Evolutionary conservation across 2,113 vertebrate species (phyloP).

Genomic region (Cinclus mexicanus): DNA sequence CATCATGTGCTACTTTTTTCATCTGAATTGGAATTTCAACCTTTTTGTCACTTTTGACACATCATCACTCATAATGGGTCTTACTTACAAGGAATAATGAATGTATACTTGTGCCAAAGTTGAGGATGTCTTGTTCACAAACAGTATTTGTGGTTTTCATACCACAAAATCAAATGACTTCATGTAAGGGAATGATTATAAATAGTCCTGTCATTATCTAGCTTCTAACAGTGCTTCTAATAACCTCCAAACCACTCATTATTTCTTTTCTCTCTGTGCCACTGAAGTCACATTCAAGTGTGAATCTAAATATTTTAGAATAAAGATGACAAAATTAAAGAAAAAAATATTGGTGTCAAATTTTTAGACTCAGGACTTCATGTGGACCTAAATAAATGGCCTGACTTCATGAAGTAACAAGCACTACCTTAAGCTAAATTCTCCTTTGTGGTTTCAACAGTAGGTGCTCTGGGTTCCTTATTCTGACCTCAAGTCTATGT

Average conservation of each 20-base stretch:
- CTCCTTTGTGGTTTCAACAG: background rate
- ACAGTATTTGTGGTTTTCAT: slow-evolving; percentile 48
- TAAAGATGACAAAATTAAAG: background rate
- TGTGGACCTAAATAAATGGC: background rate
- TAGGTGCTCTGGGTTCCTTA: background rate
- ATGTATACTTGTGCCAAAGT: slow-evolving; percentile 20
- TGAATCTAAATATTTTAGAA: background rate
- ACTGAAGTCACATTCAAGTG: background rate
- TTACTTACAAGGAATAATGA: slow-evolving; percentile 41
- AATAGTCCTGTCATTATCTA: slow-evolving; percentile 12
- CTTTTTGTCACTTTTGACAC: slow-evolving; percentile 72
- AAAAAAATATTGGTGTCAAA: background rate
- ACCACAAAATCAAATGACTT: slow-evolving; percentile 39
- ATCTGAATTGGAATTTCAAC: slow-evolving; percentile 67
- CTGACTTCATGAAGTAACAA: background rate
- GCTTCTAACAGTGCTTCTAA: background rate
- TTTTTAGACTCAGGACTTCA: background rate
- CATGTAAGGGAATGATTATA: background rate
- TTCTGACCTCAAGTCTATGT: background rate
- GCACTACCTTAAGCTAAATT: background rate
- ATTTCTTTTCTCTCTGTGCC: background rate
- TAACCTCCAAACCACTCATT: background rate
- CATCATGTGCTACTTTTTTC: slow-evolving; percentile 47
- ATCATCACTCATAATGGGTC: slow-evolving; percentile 65
- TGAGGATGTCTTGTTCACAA: slow-evolving; percentile 59